Evolutionary conservation across 1,140 invertebrate genomes (phyloP).

Genomic region (Drosophila nannoptera): DNA sequence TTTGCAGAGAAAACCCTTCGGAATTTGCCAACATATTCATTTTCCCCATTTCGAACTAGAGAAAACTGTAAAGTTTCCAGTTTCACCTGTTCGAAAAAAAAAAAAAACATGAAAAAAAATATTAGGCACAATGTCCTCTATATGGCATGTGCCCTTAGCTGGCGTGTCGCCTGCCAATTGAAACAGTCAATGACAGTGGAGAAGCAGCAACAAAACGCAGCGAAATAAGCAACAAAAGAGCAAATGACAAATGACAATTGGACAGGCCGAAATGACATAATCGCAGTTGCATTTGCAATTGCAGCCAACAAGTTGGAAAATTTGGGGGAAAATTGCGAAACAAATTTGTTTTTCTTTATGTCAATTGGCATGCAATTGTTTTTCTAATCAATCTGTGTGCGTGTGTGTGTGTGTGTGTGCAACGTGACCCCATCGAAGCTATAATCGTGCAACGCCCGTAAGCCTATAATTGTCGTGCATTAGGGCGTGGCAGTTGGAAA

Average conservation of each 20-base stretch:
- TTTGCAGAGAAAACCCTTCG: too few species aligned
- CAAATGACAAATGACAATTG: background rate
- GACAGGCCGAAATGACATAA: background rate
- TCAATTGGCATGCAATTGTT: background rate
- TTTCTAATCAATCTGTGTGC: background rate
- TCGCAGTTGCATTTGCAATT: background rate
- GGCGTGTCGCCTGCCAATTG: background rate
- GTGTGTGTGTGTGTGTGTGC: background rate
- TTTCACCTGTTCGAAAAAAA: too few species aligned
- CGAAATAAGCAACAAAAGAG: too few species aligned
- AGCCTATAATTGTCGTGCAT: background rate
- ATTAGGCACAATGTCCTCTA: background rate
- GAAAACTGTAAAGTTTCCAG: too few species aligned
- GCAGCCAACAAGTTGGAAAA: background rate
- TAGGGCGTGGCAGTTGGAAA: background rate
- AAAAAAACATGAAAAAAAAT: too few species aligned
- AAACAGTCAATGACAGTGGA: background rate
- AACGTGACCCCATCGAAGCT: background rate
- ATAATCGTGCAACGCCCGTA: background rate
- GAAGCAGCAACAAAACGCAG: too few species aligned
- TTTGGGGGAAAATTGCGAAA: constrained; percentile 1
- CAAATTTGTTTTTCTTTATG: background rate
- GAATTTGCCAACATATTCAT: too few species aligned
- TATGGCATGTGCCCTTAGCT: background rate
- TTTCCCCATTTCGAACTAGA: too few species aligned